Conservation (phyloP, 1,140 invertebrate genomes). For the Parapsyche elsis region DNA sequence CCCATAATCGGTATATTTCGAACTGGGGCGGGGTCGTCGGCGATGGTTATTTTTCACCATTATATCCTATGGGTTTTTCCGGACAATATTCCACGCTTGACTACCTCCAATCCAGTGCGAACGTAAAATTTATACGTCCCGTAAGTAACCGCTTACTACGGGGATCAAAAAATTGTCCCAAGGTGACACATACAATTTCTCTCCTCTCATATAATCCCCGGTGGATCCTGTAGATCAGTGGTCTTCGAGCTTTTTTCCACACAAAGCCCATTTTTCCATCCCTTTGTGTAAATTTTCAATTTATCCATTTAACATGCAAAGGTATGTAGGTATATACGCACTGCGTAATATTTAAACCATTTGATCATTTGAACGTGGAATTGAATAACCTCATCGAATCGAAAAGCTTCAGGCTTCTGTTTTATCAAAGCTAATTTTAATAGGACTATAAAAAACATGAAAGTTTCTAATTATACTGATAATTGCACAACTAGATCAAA, state of each 20-base stretch:
- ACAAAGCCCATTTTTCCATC: neutral
- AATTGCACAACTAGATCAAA: no score
- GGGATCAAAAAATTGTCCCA: neutral
- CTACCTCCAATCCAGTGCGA: constrained; percentile 3
- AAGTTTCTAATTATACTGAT: no score
- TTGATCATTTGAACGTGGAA: neutral
- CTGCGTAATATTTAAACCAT: neutral
- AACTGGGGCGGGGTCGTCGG: neutral
- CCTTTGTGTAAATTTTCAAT: neutral
- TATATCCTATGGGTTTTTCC: neutral
- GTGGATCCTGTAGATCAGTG: neutral
- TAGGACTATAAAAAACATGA: no score
- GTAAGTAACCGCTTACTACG: neutral
- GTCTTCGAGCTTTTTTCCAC: neutral
- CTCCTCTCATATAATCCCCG: neutral
- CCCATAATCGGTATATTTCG: neutral
- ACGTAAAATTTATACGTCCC: neutral
- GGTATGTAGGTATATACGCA: neutral
- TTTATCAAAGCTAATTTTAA: neutral
- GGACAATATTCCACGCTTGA: neutral
- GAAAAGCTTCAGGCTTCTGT: no score
- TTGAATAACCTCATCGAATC: neutral
- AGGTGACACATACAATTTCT: neutral
- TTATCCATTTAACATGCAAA: neutral
- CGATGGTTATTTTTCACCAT: neutral